phyloP scores from a whole-genome alignment of 1,140 invertebrate genomes.

The Odontomachus brunneus region DNA sequence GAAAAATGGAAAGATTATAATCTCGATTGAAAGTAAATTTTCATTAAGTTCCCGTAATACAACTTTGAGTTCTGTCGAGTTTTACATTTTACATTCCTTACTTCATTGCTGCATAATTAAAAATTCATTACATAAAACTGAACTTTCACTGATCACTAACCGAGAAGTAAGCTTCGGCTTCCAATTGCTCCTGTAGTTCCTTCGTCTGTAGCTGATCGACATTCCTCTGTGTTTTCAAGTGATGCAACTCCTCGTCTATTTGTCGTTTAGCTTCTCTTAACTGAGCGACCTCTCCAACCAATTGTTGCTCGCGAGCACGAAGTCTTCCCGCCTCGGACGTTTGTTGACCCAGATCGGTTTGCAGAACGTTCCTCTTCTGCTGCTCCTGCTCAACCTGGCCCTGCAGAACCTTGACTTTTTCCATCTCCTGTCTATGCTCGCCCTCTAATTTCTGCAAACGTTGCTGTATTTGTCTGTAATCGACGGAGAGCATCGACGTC shows the following conservation, averaged over 20 bases:
- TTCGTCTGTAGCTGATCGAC: slow-evolving; percentile 94
- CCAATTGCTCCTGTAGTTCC: slow-evolving; percentile 96
- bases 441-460: slow-evolving; percentile 95
- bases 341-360: slow-evolving; percentile 90
- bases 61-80: neutral
- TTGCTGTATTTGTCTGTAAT: slow-evolving; percentile 96
- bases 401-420: slow-evolving; percentile 93
- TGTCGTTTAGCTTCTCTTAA: slow-evolving; percentile 90
- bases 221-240: slow-evolving; percentile 90
- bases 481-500: slow-evolving; percentile 96
- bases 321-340: slow-evolving; percentile 90
- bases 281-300: slow-evolving; percentile 89
- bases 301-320: slow-evolving; percentile 91
- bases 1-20: slow-evolving; percentile 10
- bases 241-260: slow-evolving; percentile 93
- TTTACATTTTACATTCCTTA: neutral
- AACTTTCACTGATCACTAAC: slow-evolving; percentile 78
- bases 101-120: neutral
- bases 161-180: slow-evolving; percentile 96
- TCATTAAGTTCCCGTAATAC: neutral
- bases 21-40: slow-evolving; percentile 18
- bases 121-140: neutral
- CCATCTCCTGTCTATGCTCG: slow-evolving; percentile 94
- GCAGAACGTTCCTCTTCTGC: slow-evolving; percentile 90
- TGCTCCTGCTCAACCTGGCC: slow-evolving; percentile 96